Base-by-base conservation (phyloP, 2,113 vertebrate genomes). In the Perca flavescens region DNA sequence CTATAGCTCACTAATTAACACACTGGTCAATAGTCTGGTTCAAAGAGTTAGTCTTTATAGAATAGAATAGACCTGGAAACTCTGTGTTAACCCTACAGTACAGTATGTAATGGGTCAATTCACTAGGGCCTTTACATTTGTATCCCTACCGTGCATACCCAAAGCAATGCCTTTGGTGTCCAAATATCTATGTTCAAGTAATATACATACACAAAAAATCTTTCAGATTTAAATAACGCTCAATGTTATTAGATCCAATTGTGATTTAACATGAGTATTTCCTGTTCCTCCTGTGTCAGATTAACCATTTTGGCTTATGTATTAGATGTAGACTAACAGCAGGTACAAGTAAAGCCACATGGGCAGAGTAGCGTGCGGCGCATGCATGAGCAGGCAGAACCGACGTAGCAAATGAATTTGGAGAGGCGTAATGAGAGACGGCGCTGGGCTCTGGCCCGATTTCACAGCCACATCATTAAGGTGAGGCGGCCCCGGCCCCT, bases 391-490 rank as follows among this genome's bases (percentile, higher is more conserved):
- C 89, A 89, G 91, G 88, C 88, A 91, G 86, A 95, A 94, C 83
- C 91, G 61, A 95, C 86, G 94, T 92, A 90, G 93, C 92, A 94
- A 95, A 96, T 96, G 93, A 94, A 95, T 96, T 95, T 95, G 92
- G 94, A 94, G 94, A 89, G 91, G 81, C 84, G 86, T 95, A 95
- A 95, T 95, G 94, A 95, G 94, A 93, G 92, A 85, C 75, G 89
- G 94, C 89, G 65, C 91, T 91, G 89, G 87, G 92, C 93, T 91
- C 85, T 74, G 78, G 90, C 90, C 94, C 85, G 90, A 95, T 95
- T 96, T 95, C 95, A 96, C 94, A 95, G 94, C 91, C 89, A 85
- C 94, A 95, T 95, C 93, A 93, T 95, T 95, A 93, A 91, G 94
- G 93, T 83, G 88, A 93, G 91, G 90, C 91, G 79, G 89, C 86